Evolutionary conservation across 2,113 vertebrate species (phyloP), one percentile per base, ranked within the genome.

Genomic region (Calonectris borealis): DNA sequence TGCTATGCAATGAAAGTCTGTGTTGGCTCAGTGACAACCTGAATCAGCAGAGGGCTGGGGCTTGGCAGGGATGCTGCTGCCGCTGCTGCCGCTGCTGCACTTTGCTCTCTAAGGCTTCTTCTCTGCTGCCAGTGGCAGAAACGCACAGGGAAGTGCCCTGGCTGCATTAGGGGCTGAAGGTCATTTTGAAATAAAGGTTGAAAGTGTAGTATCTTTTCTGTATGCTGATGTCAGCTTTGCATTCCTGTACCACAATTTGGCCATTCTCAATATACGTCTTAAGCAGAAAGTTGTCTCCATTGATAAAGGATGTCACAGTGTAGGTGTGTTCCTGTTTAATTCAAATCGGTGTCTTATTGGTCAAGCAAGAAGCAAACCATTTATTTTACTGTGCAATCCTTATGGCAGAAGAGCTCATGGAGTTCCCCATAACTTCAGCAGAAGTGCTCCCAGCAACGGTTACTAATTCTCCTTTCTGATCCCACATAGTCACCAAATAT

Each of bases 141-240:
- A 26, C 0, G 0, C 0, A 0, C 3, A 2, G n/a, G 31, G 34
- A 83, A 46, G 25, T 64, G 51, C 60, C 22, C 14, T 72, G 44
- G 19, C 51, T 80, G n/a, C n/a, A 20, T 27, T 17, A 65, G 36
- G 14, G 46, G 29, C 42, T 66, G 40, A 77, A 88, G 49, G 34
- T 55, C 1, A 31, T 52, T 91, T 71, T n/a, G 84, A 73, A 92
- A 54, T 46, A 64, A 48, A 86, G 91, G 32, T 18, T 66, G 29
- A 66, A 86, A 89, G 7, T 36, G 11, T 57, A 44, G 16, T 11
- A 21, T 9, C 40, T 90, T 73, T 77, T 83, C 46, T 70, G 29
- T 34, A 26, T 34, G 29, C 20, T 64, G 44, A 20, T 44, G 44
- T 34, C 65, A 71, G 42, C 48, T 83, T 78, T 88, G 60, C 3